phyloP scores from a whole-genome alignment of 2,797 vertebrate species.

The Syndactyla subalaris region DNA sequence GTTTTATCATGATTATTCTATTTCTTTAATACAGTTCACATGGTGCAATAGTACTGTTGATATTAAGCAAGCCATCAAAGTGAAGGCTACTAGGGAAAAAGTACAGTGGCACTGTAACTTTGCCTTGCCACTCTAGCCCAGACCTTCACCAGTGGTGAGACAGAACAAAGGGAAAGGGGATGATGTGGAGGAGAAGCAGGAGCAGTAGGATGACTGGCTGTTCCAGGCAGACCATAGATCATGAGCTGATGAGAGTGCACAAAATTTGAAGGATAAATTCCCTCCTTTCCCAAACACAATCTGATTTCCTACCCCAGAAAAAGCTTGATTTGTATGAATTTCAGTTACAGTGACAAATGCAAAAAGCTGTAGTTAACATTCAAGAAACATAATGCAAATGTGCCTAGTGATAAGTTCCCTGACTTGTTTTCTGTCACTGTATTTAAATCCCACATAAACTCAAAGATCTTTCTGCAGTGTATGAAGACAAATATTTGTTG shows the following conservation, averaged over 20 bases:
- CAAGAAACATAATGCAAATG: background rate
- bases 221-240: background rate
- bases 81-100: rapidly evolving
- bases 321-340: background rate
- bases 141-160: background rate
- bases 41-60: background rate
- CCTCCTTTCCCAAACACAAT: background rate
- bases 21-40: background rate
- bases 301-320: background rate
- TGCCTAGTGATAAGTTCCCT: background rate
- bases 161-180: background rate
- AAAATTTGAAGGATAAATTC: background rate
- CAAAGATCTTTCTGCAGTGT: background rate
- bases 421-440: background rate
- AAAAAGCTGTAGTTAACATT: background rate
- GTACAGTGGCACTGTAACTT: background rate
- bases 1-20: background rate
- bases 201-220: background rate
- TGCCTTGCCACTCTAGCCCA: background rate
- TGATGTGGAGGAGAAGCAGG: background rate
- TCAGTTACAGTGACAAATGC: background rate
- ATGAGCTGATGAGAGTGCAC: background rate
- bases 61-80: background rate
- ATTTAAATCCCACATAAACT: background rate
- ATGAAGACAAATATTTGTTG: constrained; percentile 21